Evolutionary conservation across 2,113 vertebrate species (phyloP).

Genomic region (Muntiacus muntjak): DNA sequence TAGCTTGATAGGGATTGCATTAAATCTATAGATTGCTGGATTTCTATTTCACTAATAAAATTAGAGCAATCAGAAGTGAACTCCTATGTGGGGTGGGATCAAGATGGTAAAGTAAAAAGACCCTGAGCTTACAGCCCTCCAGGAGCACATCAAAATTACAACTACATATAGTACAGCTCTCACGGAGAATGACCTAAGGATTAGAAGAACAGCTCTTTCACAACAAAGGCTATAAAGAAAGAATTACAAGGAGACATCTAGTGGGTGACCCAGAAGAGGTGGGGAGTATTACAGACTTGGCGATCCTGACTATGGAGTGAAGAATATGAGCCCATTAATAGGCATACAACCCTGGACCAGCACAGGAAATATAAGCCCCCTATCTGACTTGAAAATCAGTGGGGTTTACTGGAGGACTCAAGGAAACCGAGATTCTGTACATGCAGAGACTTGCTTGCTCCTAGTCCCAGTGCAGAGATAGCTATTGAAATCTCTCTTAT

Average conservation of each 20-base stretch:
- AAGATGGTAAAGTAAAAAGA: not conserved
- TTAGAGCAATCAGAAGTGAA: not conserved
- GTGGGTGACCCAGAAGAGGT: not conserved
- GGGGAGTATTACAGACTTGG: not conserved
- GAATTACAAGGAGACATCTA: not conserved
- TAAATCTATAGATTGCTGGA: no score
- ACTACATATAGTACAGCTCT: not conserved
- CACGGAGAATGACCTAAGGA: not conserved
- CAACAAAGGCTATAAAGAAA: not conserved
- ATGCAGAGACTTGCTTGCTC: not conserved
- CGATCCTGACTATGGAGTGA: not conserved
- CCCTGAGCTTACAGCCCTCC: not conserved
- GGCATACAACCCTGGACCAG: not conserved
- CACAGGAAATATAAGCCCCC: not conserved
- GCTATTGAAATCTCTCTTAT: not conserved
- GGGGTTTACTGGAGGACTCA: not conserved
- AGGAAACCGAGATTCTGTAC: not conserved
- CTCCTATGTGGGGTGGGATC: not conserved
- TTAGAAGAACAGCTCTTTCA: not conserved
- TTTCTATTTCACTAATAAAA: not conserved
- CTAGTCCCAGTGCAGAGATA: not conserved
- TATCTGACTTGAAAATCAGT: not conserved
- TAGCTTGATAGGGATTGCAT: no score
- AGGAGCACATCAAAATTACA: not conserved
- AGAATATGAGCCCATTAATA: not conserved